These are phyloP conservation scores for Romanogobio albipinnatus DNA, from an alignment of 2,113 vertebrate genomes.

Conservation along the genomic window DNA sequence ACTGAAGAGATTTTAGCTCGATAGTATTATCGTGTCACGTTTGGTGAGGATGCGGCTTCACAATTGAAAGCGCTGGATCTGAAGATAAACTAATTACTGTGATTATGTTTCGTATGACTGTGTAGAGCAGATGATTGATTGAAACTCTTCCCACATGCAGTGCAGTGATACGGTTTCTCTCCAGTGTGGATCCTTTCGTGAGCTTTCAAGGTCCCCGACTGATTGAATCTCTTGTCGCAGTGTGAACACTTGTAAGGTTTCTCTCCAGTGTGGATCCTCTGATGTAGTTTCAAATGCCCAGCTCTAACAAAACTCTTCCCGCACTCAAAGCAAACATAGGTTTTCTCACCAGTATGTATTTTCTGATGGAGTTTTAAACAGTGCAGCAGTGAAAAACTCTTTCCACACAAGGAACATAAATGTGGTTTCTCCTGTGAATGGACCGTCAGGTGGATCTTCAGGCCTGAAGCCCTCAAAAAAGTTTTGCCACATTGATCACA, in stretches of 20 bases:
- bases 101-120: neutral
- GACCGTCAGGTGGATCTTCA: no score
- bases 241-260: neutral
- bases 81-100: neutral
- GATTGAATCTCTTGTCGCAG: neutral
- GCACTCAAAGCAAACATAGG: neutral
- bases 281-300: neutral
- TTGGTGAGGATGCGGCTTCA: neutral
- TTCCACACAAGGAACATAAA: neutral
- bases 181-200: neutral
- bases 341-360: neutral
- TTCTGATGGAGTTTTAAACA: neutral
- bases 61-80: neutral
- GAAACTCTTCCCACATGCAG: neutral
- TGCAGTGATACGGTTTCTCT: neutral
- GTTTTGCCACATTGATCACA: no score
- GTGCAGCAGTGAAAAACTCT: neutral
- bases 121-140: neutral
- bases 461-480: no score
- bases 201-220: neutral
- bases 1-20: neutral
- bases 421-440: neutral
- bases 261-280: neutral
- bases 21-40: neutral
- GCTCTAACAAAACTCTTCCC: neutral